These are phyloP conservation scores for Spermophilus dauricus DNA, from an alignment of 2,113 vertebrate species.

Conservation along the genomic window DNA sequence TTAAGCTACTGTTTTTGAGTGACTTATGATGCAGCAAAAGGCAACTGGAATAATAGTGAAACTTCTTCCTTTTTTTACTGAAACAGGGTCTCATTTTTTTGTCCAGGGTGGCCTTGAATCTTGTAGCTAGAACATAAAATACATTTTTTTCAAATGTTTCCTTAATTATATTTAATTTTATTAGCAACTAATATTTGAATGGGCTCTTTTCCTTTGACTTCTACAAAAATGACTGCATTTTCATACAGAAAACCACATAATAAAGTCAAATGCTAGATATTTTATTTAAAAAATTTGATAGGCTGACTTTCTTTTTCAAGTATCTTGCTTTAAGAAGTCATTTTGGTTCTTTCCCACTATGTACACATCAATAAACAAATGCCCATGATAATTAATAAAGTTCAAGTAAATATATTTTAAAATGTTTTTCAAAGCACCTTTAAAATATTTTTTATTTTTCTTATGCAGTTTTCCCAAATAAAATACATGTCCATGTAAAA, in stretches of 20 bases:
- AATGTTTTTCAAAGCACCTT: neutral
- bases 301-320: slow-evolving; percentile 13
- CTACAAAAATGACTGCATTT: slow-evolving; percentile 28
- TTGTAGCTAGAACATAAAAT: neutral
- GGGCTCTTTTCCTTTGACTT: neutral
- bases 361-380: slow-evolving; percentile 56
- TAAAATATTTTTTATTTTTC: slow-evolving; percentile 57
- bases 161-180: slow-evolving; percentile 47
- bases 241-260: slow-evolving; percentile 19
- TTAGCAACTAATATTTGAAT: slow-evolving; percentile 31
- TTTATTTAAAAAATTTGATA: slow-evolving; percentile 3
- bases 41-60: neutral
- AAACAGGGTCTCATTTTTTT: neutral
- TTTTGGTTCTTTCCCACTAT: slow-evolving; percentile 6
- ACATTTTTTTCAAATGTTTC: neutral
- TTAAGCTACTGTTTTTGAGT: slow-evolving; percentile 5
- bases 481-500: slow-evolving; percentile 27
- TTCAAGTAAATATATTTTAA: slow-evolving; percentile 43
- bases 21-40: neutral
- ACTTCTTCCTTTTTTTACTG: neutral
- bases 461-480: slow-evolving; percentile 52
- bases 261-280: slow-evolving; percentile 27
- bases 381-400: slow-evolving; percentile 34
- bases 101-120: neutral
- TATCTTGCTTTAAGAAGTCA: slow-evolving; percentile 19